Evolutionary conservation across 2,797 vertebrate genomes (phyloP), one percentile per base, ranked within the genome.

Genomic region (Poecilia picta): DNA sequence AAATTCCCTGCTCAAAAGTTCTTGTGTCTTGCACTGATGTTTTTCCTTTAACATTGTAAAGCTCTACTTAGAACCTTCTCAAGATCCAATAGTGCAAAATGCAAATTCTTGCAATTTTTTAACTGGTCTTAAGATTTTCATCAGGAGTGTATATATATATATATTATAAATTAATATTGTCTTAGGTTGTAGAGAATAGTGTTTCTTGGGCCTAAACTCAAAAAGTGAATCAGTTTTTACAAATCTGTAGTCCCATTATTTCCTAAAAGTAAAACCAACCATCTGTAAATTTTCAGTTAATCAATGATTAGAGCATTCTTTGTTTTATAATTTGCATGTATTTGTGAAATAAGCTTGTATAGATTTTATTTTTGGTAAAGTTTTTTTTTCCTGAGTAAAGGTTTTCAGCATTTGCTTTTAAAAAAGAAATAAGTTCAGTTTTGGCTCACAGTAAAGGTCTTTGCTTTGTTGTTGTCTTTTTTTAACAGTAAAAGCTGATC

Each of bases 361-460:
- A 71, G 15, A 59, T 82, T 88, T 84, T 28, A 8, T 33, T 59
- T 74, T 66, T 43, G 59, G 31, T 46, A 4, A 13, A 13, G 6
- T 25, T 64, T 11, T 64, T 49, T 74, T 73, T 84, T 74, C 73
- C 81, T 89, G 73, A 80, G 75, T 80, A 62, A 86, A 46, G 82
- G 84, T 72, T 84, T 74, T 83, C 74, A 51, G 20, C 75, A 84
- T 73, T 87, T 88, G 79, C 81, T 82, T 82, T 81, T 84, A 91
- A 83, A 84, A 84, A 68, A 39, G 68, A 91, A 87, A 66, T 85
- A 16, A 91, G 88, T 82, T 93, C 82, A 81, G 77, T 84, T 82
- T 85, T 79, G 78, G 87, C 85, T 85, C 89, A 89, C 82, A 95
- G 95, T 96, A 96, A 95, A 96, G 81, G 82, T 91, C 68, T 77